Evolutionary conservation across 1,140 invertebrate genomes (phyloP).

Genomic region (Cecropterus lyciades): DNA sequence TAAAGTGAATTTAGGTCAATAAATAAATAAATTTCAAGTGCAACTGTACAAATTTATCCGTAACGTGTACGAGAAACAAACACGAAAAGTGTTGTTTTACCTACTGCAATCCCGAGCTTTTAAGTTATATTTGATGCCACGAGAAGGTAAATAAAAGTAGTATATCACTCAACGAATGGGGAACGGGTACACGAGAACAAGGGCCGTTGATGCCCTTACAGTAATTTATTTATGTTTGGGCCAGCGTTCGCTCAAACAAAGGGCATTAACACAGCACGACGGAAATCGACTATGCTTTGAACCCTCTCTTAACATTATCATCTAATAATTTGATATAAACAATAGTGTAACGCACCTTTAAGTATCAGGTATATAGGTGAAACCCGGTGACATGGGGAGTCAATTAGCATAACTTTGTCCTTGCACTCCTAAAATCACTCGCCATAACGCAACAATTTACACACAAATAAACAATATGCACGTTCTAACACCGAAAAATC

Average conservation of each 20-base stretch:
- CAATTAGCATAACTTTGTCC: slow-evolving; percentile 81
- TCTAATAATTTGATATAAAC: slow-evolving; percentile 42
- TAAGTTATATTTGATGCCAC: slow-evolving; percentile 15
- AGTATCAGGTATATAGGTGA: slow-evolving; percentile 75
- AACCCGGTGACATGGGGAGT: slow-evolving; percentile 76
- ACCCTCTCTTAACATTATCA: slow-evolving; percentile 5
- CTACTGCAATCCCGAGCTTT: neutral
- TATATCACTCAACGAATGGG: slow-evolving; percentile 49
- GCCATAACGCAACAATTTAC: slow-evolving; percentile 59
- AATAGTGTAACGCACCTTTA: slow-evolving; percentile 67
- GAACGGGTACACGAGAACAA: slow-evolving; percentile 49
- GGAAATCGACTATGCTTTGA: neutral
- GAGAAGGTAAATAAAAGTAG: slow-evolving; percentile 42
- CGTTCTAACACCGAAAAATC: slow-evolving; percentile 44
- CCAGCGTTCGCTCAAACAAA: slow-evolving; percentile 48
- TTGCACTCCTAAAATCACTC: slow-evolving; percentile 67
- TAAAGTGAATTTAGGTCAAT: neutral
- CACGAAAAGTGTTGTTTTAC: slow-evolving; percentile 6
- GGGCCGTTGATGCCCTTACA: slow-evolving; percentile 53
- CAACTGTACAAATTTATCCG: neutral
- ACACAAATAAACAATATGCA: slow-evolving; percentile 44
- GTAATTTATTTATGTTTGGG: slow-evolving; percentile 67
- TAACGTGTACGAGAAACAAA: neutral
- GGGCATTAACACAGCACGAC: slow-evolving; percentile 26
- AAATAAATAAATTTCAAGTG: neutral